These are phyloP conservation scores for Stramonita haemastoma DNA, from an alignment of 2,888 invertebrate genomes.

Conservation along the genomic window DNA sequence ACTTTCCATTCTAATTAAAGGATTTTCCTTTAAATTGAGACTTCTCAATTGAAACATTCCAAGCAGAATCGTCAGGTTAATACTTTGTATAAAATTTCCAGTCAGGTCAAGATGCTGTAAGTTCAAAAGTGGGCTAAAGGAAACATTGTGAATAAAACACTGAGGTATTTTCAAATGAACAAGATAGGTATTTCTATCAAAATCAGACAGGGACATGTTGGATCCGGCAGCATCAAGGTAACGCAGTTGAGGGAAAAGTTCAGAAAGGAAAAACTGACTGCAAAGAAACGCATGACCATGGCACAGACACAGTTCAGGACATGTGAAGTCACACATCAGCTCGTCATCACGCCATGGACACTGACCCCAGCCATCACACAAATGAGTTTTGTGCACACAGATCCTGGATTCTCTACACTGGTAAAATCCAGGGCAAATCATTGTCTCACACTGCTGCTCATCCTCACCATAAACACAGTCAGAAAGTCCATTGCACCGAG, in stretches of 20 bases:
- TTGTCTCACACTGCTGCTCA: neutral
- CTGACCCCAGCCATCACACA: neutral
- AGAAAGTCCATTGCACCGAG: neutral
- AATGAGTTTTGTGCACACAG: neutral
- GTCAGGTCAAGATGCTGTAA: neutral
- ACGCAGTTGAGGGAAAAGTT: neutral
- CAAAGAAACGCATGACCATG: neutral
- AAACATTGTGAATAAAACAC: neutral
- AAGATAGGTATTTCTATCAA: neutral
- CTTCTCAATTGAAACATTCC: no score
- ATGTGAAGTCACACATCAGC: neutral
- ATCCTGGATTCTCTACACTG: neutral
- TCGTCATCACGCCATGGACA: neutral
- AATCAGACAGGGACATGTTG: neutral
- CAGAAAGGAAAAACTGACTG: neutral
- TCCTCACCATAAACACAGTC: neutral
- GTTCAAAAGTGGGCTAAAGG: neutral
- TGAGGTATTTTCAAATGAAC: neutral
- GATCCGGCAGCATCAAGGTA: neutral
- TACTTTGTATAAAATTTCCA: neutral
- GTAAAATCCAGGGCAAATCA: neutral
- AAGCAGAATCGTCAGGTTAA: no score
- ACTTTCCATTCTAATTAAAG: no score
- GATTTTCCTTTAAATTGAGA: no score
- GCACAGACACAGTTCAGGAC: neutral